Evolutionary conservation across 2,113 vertebrate genomes (phyloP).

Genomic region (Periophthalmus modestus): DNA sequence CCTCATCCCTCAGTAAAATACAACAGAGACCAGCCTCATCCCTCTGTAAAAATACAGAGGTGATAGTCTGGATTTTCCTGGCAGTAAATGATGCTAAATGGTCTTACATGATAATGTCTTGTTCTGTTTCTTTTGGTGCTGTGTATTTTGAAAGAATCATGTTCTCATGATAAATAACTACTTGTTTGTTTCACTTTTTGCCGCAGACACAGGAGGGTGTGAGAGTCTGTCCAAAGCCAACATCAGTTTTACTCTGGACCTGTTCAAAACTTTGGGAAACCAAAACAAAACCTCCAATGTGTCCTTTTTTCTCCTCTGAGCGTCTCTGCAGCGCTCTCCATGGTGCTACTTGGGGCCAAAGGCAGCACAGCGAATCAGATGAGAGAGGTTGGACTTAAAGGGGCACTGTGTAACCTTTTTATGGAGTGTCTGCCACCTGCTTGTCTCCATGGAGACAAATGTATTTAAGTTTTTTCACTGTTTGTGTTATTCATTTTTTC

Average conservation of each 20-base stretch:
- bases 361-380: slow-evolving; percentile 84
- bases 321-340: slow-evolving; percentile 82
- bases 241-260: slow-evolving; percentile 79
- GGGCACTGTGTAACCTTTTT: no score
- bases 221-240: slow-evolving; percentile 70
- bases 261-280: slow-evolving; percentile 78
- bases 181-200: background rate
- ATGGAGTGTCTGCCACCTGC: no score
- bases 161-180: background rate
- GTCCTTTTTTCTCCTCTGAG: slow-evolving; percentile 85
- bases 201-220: slow-evolving; percentile 35
- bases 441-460: background rate
- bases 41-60: no score
- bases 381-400: slow-evolving; percentile 76
- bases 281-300: slow-evolving; percentile 69
- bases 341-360: slow-evolving; percentile 83
- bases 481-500: background rate
- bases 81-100: no score
- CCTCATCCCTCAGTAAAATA: no score
- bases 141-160: background rate
- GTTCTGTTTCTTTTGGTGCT: no score
- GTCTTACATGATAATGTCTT: no score
- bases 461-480: background rate
- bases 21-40: no score
- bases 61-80: no score